These are phyloP conservation scores for Gonocerus acuteangulatus DNA, from an alignment of 2,888 invertebrate genomes.

Conservation along the genomic window DNA sequence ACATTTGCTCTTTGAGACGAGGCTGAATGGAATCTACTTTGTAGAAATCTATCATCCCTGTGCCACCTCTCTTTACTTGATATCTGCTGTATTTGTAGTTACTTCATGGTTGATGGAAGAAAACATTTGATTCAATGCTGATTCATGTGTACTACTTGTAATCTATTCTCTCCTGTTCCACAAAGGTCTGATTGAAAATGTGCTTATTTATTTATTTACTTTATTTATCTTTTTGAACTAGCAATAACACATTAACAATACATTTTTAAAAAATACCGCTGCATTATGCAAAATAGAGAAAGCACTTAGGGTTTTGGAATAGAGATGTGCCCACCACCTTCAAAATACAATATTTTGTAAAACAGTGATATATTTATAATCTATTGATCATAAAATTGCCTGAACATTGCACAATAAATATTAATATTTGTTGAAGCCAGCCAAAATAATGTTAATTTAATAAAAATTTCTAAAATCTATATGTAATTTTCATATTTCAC, in stretches of 20 bases:
- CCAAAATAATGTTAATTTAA: slow-evolving; percentile 1
- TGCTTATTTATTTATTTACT: no score
- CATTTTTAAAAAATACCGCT: slow-evolving; percentile 2
- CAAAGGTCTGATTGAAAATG: no score
- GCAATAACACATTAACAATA: slow-evolving; percentile 6
- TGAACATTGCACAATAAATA: neutral
- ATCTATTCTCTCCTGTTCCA: no score
- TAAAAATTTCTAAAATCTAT: neutral
- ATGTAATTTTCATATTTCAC: neutral
- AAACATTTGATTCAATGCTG: no score
- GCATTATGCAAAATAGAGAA: slow-evolving; percentile 11
- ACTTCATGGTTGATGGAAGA: no score
- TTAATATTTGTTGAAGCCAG: neutral
- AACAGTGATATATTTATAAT: neutral
- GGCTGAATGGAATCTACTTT: no score
- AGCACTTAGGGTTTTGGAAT: slow-evolving; percentile 12
- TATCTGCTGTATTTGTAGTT: no score
- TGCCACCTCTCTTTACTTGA: no score
- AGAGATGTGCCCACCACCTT: slow-evolving; percentile 5
- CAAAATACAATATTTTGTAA: neutral
- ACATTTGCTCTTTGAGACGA: no score
- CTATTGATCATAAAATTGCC: neutral
- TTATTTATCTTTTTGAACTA: neutral
- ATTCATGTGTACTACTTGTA: no score
- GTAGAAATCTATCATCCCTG: no score